Evolutionary conservation across 2,113 vertebrate species (phyloP), one percentile per base, ranked within the genome.

Genomic region (Pipra filicauda): DNA sequence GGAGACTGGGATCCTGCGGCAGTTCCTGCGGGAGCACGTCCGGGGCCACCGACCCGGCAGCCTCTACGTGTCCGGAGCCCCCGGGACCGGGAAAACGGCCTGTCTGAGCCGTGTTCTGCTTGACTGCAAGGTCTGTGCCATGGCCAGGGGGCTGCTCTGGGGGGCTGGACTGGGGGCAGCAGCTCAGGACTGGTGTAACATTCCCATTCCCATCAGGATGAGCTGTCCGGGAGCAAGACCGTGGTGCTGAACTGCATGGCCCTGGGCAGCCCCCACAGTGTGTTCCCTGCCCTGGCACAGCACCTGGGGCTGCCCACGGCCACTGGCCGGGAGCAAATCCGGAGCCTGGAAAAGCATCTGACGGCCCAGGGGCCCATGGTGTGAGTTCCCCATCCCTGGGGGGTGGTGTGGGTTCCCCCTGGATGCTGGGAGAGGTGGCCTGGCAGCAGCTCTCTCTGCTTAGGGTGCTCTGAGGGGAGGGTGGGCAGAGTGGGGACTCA

Each of bases 181-280:
- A 2, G 26, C 22, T 23, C 4, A 5, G 4, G 7, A 37, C 21
- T 5, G 16, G 5, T 5, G 6, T 92, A 23, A 91, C 10, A 0
- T 41, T 86, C 41, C 44, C 1, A 0, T 61, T 31, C 58, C 80
- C 0, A 3, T 8, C 97, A 99, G 99, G 97, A 97, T 0, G 97
- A 98, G 71, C 94, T 99, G 35, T 55, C 97, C 1, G 26, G 93
- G 1, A 98, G 98, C 43, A 97, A 97, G 95, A 98, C 94, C 0
- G 90, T 99, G 71, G 49, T 98, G 95, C 97, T 99, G 89, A 99
- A 99, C 98, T 99, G 99, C 88, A 99, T 99, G 99, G 97, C 98
- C 8, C 97, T 99, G 88, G 97, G 98, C 79, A 98, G 92, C 92
- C 98, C 99, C 6, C 98, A 98, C 21, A 93, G 98, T 8, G 78